Base-by-base conservation (phyloP, 2,888 invertebrate species). In the Drosophila bunnanda region DNA sequence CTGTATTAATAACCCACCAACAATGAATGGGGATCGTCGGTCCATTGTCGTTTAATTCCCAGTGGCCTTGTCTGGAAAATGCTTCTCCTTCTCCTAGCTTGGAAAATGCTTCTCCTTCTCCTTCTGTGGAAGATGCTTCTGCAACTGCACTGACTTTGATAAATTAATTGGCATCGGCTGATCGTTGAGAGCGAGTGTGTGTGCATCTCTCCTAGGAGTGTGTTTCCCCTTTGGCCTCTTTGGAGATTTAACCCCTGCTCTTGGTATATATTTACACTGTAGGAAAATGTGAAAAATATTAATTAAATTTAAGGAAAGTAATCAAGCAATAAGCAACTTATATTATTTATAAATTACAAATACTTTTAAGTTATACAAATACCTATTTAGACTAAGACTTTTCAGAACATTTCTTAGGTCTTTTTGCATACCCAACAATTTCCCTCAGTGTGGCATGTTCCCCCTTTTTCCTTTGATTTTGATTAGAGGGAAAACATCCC, bases 11-110 rank as follows among this genome's bases (percentile, higher is more conserved):
- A 86, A 82, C 79, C n/a, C n/a, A n/a, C 83, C 77, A 79, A 68
- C 73, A 68, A 67, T 76, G 81, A 70, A 86, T 86, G 54, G 62
- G 69, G 86, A 80, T 79, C 85, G 82, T 71, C n/a, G n/a, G n/a
- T 50, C 75, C 75, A 80, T 82, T 82, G 81, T 79, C 82, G 73
- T 82, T 81, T 76, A 71, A 86, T 83, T 83, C 82, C 87, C 61
- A 74, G 77, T 71, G 80, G 87, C 75, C 87, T 76, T 86, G 87
- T 81, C 83, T 74, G 55, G 52, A 48, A 39, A 34, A 39, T 30
- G 20, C 39, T 34, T 48, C 66, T 65, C 28, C 65, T 32, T 4
- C 32, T 30, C 10, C 10, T 32, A 4, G 25, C 4, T 4, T 25
- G 25, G 25, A 25, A 25, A 4, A 25, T 25, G 25, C 32, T 12